phyloP scores from a whole-genome alignment of 2,888 invertebrate genomes.

The Ochropacha duplaris region DNA sequence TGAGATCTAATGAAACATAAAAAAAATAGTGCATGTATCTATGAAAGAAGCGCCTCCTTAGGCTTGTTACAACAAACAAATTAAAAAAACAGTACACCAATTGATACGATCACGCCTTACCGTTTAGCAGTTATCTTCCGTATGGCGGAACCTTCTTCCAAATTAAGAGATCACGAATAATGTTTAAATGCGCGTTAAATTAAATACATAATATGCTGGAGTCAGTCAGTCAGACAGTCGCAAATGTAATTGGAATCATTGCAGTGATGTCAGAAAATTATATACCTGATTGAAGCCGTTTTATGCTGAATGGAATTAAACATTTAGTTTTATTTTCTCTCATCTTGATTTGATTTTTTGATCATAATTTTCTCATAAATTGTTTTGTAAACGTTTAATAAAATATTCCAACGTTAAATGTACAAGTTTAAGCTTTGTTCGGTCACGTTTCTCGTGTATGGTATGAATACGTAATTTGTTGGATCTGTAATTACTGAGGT shows the following conservation, averaged over 20 bases:
- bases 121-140: background rate
- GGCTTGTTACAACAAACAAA: background rate
- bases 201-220: background rate
- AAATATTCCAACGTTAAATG: background rate
- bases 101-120: background rate
- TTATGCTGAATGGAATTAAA: too few species aligned
- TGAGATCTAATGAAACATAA: too few species aligned
- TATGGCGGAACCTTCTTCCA: background rate
- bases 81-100: background rate
- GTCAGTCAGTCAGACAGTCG: background rate
- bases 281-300: too few species aligned
- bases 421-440: background rate
- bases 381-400: background rate
- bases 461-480: too few species aligned
- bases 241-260: background rate
- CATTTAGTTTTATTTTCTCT: too few species aligned
- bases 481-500: background rate
- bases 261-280: background rate
- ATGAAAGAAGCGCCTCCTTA: background rate
- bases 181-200: background rate
- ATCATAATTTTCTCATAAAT: background rate
- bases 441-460: background rate
- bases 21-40: too few species aligned
- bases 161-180: background rate
- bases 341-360: too few species aligned